Base-by-base conservation (phyloP, 2,113 vertebrate species). In the Hypocryptadius cinnamomeus region DNA sequence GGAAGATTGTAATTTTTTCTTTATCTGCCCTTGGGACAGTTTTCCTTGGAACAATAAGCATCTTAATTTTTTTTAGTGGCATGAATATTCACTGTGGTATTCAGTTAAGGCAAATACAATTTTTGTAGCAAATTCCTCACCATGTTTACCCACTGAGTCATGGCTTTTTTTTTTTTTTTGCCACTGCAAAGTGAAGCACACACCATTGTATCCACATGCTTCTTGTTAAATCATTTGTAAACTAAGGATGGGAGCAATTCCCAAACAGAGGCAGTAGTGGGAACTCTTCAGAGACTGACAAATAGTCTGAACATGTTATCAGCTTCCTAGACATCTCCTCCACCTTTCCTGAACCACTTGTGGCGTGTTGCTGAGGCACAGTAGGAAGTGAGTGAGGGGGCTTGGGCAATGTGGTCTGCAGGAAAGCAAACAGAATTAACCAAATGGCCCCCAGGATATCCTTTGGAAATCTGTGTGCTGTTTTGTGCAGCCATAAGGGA, bases 11-110 rank as follows among this genome's bases (percentile, higher is more conserved):
- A 5, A 77, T 95, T 91, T 84, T 70, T 96, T 64, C 47, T 94
- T 87, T 81, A 72, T 94, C 94, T 96, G 81, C 30, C 94, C 92
- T 95, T 95, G 90, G 83, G 66, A 35, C 51, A 89, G 68, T 92
- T 95, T 93, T 96, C 10, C 74, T 76, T 81, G 88, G 89, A 96
- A 97, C 93, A 96, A 94, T 91, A 90, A 87, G 68, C 33, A 89
- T 91, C 82, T 94, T 85, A 8, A 61, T 83, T 94, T 74, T 79
- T 76, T 51, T 95, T 92, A 94, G 76, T 91, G 74, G 70, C 60
- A 21, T 97, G 94, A 97, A 74, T 96, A 94, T 96, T 92, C 93
- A 89, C 84, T 95, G 60, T 97, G 93, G 94, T 92, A 98, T 97
- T 97, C 95, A 94, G 48, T 81, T 92, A 85, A 96, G 93, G 93